A percentile compares a stretch with the other conserved stretches of the same genome.
These are phyloP conservation scores for Calliphora vomitoria DNA, from an alignment of 2,888 invertebrate species.

Conservation along the genomic window DNA sequence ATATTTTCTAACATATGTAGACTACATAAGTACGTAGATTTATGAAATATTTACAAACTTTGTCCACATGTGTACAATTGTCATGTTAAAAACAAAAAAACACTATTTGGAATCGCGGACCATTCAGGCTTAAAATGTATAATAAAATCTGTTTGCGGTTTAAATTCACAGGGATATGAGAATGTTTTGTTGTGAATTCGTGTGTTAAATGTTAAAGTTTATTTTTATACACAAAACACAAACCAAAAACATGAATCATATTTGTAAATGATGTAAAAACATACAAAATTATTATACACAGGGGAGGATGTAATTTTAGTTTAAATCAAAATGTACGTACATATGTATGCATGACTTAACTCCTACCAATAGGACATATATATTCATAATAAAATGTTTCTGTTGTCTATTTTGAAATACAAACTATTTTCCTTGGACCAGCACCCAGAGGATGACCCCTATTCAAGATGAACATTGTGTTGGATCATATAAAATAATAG, in stretches of 20 bases:
- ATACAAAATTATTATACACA: slow-evolving; percentile 9
- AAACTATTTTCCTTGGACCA: too few species aligned
- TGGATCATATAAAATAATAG: too few species aligned
- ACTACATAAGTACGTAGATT: background rate
- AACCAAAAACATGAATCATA: slow-evolving; percentile 36
- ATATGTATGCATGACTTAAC: too few species aligned
- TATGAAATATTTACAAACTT: background rate
- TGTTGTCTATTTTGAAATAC: too few species aligned
- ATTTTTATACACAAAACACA: slow-evolving; percentile 29
- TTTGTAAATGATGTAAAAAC: slow-evolving; percentile 37
- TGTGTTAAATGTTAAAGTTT: slow-evolving; percentile 33
- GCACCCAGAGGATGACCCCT: too few species aligned
- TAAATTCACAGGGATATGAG: slow-evolving; percentile 7
- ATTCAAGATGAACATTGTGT: too few species aligned
- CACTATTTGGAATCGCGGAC: background rate
- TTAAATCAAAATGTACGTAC: background rate
- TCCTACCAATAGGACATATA: too few species aligned
- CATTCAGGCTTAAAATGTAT: slow-evolving; percentile 27
- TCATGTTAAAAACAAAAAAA: background rate
- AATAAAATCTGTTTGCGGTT: slow-evolving; percentile 52
- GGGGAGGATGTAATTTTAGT: background rate
- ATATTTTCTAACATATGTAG: background rate
- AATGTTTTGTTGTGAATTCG: slow-evolving; percentile 35
- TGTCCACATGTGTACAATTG: slow-evolving; percentile 1
- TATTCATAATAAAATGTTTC: too few species aligned